Percentiles rank a stretch among this genome's conserved stretches.
phyloP scores from a whole-genome alignment of 2,797 vertebrate species.

The Cossypha niveicapilla region DNA sequence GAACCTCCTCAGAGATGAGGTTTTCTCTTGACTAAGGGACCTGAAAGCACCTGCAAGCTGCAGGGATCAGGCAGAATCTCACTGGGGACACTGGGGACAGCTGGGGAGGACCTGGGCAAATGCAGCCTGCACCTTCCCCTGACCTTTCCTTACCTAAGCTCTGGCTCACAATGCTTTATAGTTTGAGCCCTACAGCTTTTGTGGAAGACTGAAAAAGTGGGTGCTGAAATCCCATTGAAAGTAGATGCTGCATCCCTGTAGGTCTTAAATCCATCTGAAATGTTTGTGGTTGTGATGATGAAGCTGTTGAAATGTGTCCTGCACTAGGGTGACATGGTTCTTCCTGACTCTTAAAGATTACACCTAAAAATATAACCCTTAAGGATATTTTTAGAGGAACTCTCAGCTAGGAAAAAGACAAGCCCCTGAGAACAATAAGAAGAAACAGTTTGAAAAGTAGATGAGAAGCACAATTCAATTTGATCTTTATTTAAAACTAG shows the following conservation, averaged over 20 bases:
- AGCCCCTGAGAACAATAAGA: background rate
- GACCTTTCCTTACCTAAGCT: background rate
- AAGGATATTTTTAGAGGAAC: constrained; percentile 31
- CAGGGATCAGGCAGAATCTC: background rate
- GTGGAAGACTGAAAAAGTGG: background rate
- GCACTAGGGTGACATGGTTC: background rate
- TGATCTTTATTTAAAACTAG: background rate
- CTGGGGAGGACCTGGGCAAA: background rate
- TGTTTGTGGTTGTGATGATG: background rate
- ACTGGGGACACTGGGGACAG: fast-evolving
- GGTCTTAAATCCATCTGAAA: constrained; percentile 11
- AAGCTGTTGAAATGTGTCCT: constrained; percentile 9
- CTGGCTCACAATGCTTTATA: background rate
- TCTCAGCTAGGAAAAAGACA: background rate
- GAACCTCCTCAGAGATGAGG: background rate
- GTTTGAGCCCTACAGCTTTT: background rate
- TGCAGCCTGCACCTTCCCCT: background rate
- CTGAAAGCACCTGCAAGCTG: background rate
- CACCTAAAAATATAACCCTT: constrained; percentile 26
- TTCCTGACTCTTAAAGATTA: constrained; percentile 39
- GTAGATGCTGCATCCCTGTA: background rate
- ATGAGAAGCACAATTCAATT: background rate
- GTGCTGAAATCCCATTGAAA: background rate
- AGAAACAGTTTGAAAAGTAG: background rate
- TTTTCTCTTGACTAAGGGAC: background rate